Percentiles rank a stretch among this genome's conserved stretches.
These are phyloP conservation scores for Boleophthalmus pectinirostris DNA, from an alignment of 2,113 vertebrate species.

Conservation along the genomic window DNA sequence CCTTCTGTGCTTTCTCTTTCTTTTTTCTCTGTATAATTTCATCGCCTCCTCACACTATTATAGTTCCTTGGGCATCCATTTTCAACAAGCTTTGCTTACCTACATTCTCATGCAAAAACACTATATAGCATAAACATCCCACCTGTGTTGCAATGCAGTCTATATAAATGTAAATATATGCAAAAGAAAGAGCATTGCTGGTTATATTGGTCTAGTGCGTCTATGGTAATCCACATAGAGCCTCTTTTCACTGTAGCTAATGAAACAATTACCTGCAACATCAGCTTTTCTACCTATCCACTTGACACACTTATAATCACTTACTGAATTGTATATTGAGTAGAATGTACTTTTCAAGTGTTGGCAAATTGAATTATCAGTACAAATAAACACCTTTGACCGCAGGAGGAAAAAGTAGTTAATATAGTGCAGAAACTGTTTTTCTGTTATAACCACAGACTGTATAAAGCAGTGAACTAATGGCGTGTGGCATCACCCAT, in stretches of 20 bases:
- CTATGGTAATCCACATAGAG: not conserved
- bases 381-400: too few relatives aligned
- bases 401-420: too few relatives aligned
- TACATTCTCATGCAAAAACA: conserved; percentile 1
- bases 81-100: not conserved
- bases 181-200: not conserved
- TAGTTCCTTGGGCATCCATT: conserved; percentile 11
- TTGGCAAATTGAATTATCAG: not conserved
- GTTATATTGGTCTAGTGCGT: not conserved
- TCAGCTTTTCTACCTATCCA: not conserved
- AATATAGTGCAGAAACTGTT: too few relatives aligned
- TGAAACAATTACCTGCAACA: conserved; percentile 15
- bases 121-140: not conserved
- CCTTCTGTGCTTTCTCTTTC: not conserved
- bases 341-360: not conserved
- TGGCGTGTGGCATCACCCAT: too few relatives aligned
- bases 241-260: not conserved
- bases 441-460: too few relatives aligned
- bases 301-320: not conserved
- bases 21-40: conserved; percentile 2
- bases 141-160: not conserved
- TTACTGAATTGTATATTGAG: not conserved
- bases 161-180: conserved; percentile 31
- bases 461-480: too few relatives aligned
- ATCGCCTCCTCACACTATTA: not conserved